phyloP scores from a whole-genome alignment of 2,797 vertebrate species.

The Pyrrhura leucotis region DNA sequence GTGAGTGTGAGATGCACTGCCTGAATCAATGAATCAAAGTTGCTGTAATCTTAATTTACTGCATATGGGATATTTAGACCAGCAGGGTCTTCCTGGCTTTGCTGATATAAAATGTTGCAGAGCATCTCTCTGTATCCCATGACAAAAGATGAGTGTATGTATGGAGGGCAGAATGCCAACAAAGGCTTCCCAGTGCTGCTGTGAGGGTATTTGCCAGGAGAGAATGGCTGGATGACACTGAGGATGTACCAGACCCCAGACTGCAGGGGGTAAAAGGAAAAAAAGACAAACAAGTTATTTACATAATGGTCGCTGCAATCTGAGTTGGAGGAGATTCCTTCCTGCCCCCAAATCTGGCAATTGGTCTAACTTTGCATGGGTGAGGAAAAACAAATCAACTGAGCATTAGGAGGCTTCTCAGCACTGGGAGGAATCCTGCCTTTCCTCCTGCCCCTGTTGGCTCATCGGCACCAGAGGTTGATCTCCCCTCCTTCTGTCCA shows the following conservation, averaged over 20 bases:
- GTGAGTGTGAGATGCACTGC: not conserved
- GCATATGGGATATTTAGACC: not conserved
- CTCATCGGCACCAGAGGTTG: not conserved
- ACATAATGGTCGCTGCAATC: not conserved
- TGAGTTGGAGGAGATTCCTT: constrained; percentile 17
- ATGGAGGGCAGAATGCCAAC: not conserved
- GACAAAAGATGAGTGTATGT: not conserved
- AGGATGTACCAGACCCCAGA: not conserved
- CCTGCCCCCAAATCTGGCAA: not conserved
- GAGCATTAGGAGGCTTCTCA: not conserved
- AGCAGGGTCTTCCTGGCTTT: constrained; percentile 22
- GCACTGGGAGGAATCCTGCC: not conserved
- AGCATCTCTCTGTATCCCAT: not conserved
- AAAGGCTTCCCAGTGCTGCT: not conserved
- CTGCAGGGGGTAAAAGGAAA: fast-evolving
- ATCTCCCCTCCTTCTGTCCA: not conserved
- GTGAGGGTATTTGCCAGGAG: not conserved
- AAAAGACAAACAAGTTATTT: not conserved
- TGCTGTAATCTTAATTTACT: constrained; percentile 4
- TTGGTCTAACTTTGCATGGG: not conserved
- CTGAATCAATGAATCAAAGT: constrained; percentile 26
- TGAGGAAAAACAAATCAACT: not conserved
- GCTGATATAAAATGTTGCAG: not conserved
- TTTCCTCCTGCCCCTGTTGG: fast-evolving
- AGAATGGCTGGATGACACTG: not conserved